Base-by-base conservation (phyloP, 2,888 invertebrate species). In the Callinectes sapidus region DNA sequence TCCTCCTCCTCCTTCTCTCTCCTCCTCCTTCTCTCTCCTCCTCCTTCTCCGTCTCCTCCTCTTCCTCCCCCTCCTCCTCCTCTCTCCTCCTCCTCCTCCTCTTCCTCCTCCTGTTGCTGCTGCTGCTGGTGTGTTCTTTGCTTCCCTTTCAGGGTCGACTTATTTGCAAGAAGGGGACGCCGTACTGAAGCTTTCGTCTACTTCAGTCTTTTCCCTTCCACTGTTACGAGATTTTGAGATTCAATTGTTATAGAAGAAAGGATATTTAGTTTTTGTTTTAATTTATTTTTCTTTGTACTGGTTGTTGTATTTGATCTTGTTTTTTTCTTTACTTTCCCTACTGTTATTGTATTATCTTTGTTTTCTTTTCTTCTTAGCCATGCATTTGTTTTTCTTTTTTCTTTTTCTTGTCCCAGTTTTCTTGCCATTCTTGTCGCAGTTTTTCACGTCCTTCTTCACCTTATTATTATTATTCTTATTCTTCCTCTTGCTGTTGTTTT, bases 1-100 rank as follows among this genome's bases (percentile, higher is more conserved):
- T n/a, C n/a, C 66, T 66, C 66, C n/a, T n/a, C n/a, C 66, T 66
- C 66, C n/a, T n/a, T 66, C 66, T 66, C 66, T 66, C 66, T 66
- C 66, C n/a, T 6, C n/a, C 66, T 66, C 66, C n/a, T n/a, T 66
- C 66, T 66, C 66, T n/a, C 66, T 66, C 66, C 6, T n/a, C n/a
- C 66, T n/a, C 66, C n/a, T n/a, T n/a, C 66, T 66, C 66, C 6
- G n/a, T 66, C 66, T n/a, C 66, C n/a, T n/a, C 6, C 66, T n/a
- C n/a, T n/a, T n/a, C 6, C n/a, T n/a, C n/a, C 23, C n/a, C 6
- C 66, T n/a, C 66, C 6, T n/a, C n/a, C 66, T 71, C 66, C n/a
- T n/a, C n/a, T n/a, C n/a, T n/a, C n/a, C 66, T 71, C 66, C n/a
- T n/a, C 14, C 48, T 48, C 48, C 48, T 48, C 48, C 48, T 48